Conservation (phyloP, 1,140 invertebrate species). For the Brachionus plicatilis region DNA sequence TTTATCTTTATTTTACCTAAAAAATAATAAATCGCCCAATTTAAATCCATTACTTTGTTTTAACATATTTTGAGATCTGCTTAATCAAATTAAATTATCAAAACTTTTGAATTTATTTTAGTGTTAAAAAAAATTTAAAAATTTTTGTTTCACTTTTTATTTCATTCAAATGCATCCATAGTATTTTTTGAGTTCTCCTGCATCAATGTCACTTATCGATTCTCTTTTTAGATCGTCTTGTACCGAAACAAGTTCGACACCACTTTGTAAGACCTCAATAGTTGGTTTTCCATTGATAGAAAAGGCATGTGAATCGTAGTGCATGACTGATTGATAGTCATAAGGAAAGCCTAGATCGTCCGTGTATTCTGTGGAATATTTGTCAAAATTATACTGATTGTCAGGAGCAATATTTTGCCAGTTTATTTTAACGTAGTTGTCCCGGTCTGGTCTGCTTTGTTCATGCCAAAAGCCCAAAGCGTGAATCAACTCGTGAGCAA, state of each 20-base stretch:
- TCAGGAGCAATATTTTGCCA: constrained; percentile 9
- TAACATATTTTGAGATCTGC: too few species aligned
- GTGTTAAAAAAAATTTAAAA: too few species aligned
- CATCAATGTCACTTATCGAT: neutral
- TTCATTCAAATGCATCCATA: constrained; percentile 18
- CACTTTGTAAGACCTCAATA: neutral
- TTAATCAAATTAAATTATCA: too few species aligned
- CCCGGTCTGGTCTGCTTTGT: constrained; percentile 91
- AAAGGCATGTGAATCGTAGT: constrained; percentile 28
- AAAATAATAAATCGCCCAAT: too few species aligned
- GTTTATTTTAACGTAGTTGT: constrained; percentile 60
- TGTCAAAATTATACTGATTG: constrained; percentile 32
- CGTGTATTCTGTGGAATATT: neutral
- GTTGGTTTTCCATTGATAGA: constrained; percentile 33
- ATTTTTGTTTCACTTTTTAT: neutral
- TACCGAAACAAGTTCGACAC: neutral
- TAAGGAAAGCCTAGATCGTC: neutral
- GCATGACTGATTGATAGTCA: constrained; percentile 39
- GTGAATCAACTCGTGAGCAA: constrained; percentile 97
- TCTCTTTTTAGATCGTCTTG: neutral
- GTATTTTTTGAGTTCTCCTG: neutral
- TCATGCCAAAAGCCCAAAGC: constrained; percentile 98
- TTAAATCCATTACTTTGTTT: too few species aligned
- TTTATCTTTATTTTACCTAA: too few species aligned
- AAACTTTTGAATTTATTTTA: too few species aligned